These are phyloP conservation scores for Centruroides sculpturatus DNA, from an alignment of 1,140 invertebrate genomes.

Conservation along the genomic window DNA sequence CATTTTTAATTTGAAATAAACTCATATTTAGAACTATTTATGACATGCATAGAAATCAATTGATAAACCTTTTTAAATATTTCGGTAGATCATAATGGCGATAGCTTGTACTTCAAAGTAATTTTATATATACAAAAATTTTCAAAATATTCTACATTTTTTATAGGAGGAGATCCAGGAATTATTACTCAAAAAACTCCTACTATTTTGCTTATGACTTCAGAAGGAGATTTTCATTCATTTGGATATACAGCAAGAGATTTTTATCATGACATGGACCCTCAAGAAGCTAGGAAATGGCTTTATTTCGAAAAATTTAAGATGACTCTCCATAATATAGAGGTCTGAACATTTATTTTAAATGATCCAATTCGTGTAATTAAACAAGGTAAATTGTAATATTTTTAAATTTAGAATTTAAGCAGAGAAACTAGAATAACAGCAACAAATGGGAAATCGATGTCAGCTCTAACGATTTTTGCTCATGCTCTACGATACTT, in stretches of 20 bases:
- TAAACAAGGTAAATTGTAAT: too few species aligned
- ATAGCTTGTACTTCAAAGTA: too few species aligned
- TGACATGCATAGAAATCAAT: too few species aligned
- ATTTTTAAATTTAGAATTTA: neutral
- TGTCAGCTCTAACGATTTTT: constrained; percentile 39
- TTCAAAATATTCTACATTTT: too few species aligned
- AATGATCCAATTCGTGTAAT: too few species aligned
- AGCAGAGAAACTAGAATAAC: constrained; percentile 31
- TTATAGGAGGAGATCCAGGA: constrained; percentile 39
- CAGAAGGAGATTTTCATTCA: constrained; percentile 40
- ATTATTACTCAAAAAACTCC: constrained; percentile 44
- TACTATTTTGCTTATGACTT: constrained; percentile 40
- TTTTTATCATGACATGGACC: constrained; percentile 40
- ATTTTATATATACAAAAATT: too few species aligned
- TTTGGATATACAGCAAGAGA: constrained; percentile 44
- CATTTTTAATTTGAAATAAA: neutral
- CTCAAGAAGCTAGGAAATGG: constrained; percentile 38
- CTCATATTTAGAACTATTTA: neutral
- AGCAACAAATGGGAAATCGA: constrained; percentile 34
- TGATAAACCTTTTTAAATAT: too few species aligned
- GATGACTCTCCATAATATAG: constrained; percentile 40
- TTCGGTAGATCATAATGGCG: too few species aligned
- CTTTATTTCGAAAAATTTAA: constrained; percentile 49
- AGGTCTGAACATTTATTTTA: constrained; percentile 27
- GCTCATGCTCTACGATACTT: constrained; percentile 38